phyloP scores from a whole-genome alignment of 2,113 vertebrate species.

The human (Homo sapiens) region DNA sequence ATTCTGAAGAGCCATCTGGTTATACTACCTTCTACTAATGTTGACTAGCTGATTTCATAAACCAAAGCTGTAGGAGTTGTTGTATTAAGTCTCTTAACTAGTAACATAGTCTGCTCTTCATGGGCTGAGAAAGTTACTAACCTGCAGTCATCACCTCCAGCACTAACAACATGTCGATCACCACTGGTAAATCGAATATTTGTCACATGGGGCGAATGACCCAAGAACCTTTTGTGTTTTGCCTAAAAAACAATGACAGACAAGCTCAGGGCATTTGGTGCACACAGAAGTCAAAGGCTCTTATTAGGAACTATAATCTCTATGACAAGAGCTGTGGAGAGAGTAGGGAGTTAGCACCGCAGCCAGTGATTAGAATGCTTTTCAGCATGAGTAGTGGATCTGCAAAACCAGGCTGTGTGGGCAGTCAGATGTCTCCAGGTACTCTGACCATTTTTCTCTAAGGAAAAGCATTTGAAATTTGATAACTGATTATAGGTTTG shows the following conservation, averaged over 20 bases:
- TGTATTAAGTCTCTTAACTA: not conserved
- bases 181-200: constrained; percentile 95
- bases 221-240: constrained; percentile 98
- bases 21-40: not conserved
- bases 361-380: too few relatives aligned
- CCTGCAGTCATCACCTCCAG: constrained; percentile 98
- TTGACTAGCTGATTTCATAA: not conserved
- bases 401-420: not conserved
- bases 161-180: constrained; percentile 94
- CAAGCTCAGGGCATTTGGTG: not conserved
- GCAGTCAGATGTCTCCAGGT: not conserved
- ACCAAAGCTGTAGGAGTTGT: not conserved
- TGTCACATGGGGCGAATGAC: constrained; percentile 97
- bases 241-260: constrained; percentile 84
- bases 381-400: not conserved
- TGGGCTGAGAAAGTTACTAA: constrained; percentile 72
- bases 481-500: not conserved
- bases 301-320: not conserved
- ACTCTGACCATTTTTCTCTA: not conserved
- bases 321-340: not conserved
- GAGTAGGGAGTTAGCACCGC: not conserved
- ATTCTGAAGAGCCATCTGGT: not conserved
- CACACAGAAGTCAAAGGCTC: not conserved
- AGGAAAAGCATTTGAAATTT: constrained; percentile 17
- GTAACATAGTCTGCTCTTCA: not conserved